These are phyloP conservation scores for Gymnoscopelus braueri DNA, from an alignment of 2,797 vertebrate genomes.

Conservation along the genomic window DNA sequence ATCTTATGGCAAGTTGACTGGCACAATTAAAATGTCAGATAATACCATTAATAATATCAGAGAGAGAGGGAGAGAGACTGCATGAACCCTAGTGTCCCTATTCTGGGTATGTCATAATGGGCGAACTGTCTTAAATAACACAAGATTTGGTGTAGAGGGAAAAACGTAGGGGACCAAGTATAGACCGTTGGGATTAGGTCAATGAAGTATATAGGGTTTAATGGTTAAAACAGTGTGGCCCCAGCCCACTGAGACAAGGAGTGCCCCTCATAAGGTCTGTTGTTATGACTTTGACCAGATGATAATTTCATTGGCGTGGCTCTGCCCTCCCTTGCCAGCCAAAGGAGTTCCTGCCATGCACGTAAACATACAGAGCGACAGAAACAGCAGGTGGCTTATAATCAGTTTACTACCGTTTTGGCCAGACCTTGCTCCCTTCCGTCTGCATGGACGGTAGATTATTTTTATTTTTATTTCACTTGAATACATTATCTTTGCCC, in stretches of 20 bases:
- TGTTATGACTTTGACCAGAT: conserved; percentile 14
- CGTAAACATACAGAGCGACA: neutral
- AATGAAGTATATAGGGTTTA: too few relatives aligned
- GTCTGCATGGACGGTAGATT: conserved; percentile 12
- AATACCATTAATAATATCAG: too few relatives aligned
- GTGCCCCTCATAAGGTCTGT: conserved; percentile 12
- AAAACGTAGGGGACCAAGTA: too few relatives aligned
- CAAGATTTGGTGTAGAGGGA: too few relatives aligned
- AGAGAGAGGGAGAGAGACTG: too few relatives aligned
- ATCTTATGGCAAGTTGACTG: too few relatives aligned
- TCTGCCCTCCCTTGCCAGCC: neutral
- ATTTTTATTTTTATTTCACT: neutral
- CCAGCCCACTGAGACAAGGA: conserved; percentile 21
- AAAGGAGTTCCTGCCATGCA: conserved; percentile 1
- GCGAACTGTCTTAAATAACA: too few relatives aligned
- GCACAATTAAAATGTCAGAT: too few relatives aligned
- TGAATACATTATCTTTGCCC: conserved; percentile 40
- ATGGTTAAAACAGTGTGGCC: neutral
- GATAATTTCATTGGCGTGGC: conserved; percentile 12
- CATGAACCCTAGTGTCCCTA: too few relatives aligned
- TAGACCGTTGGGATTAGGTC: too few relatives aligned
- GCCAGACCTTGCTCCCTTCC: conserved; percentile 2
- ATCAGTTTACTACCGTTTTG: conserved; percentile 20
- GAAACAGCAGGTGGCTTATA: conserved; percentile 4
- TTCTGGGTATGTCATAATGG: too few relatives aligned